A percentile compares a stretch with the other conserved stretches of the same genome.
phyloP scores from a whole-genome alignment of 2,113 vertebrate species.

The rabbit (Oryctolagus cuniculus) region mOryCun1.1 NC_091434.1:123759501-123760000 shows the following conservation, averaged over 20 bases:
- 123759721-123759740: neutral
- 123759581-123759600: neutral
- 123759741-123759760: neutral
- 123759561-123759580: neutral
- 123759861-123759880: neutral
- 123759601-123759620: neutral
- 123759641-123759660: neutral
- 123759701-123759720: neutral
- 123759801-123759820: neutral
- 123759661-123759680: no score
- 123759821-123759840: neutral
- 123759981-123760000: neutral
- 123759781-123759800: neutral
- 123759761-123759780: neutral
- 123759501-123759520: neutral
- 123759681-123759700: no score
- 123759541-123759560: neutral
- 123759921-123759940: neutral
- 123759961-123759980: neutral
- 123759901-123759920: neutral
- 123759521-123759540: neutral
- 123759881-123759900: neutral
- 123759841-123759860: neutral
- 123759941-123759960: neutral
- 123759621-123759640: neutral